These are phyloP conservation scores for Bedellia somnulentella DNA, from an alignment of 2,888 invertebrate genomes.

Conservation along the genomic window DNA sequence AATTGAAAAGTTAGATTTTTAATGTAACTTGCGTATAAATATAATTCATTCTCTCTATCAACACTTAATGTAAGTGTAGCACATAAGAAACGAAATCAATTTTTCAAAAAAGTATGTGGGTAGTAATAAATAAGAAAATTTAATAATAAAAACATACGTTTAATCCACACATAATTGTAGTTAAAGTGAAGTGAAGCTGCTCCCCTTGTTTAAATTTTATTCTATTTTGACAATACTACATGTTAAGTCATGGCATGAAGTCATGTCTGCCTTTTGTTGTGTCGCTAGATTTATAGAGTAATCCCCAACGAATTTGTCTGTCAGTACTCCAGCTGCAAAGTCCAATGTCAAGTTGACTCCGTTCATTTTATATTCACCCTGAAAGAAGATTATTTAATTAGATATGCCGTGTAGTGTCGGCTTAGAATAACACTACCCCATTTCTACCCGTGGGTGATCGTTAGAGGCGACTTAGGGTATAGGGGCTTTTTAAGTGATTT, in stretches of 20 bases:
- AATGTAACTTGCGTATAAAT: too few relatives aligned
- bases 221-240: not conserved
- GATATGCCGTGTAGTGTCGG: not conserved
- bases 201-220: not conserved
- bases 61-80: too few relatives aligned
- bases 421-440: too few relatives aligned
- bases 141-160: not conserved
- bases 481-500: too few relatives aligned
- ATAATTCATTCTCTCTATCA: too few relatives aligned
- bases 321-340: constrained; percentile 18
- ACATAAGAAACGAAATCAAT: too few relatives aligned
- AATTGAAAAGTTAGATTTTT: too few relatives aligned
- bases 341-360: constrained; percentile 18
- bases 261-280: constrained; percentile 7
- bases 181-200: too few relatives aligned
- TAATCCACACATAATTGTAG: not conserved
- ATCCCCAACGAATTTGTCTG: constrained; percentile 23
- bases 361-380: constrained; percentile 19
- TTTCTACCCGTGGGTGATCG: too few relatives aligned
- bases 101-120: too few relatives aligned
- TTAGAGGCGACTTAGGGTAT: too few relatives aligned
- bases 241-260: constrained; percentile 18
- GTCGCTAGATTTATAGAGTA: constrained; percentile 13
- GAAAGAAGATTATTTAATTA: constrained; percentile 10
- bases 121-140: too few relatives aligned